Base-by-base conservation (phyloP, 2,113 vertebrate species). In the Puffinus mauretanicus region DNA sequence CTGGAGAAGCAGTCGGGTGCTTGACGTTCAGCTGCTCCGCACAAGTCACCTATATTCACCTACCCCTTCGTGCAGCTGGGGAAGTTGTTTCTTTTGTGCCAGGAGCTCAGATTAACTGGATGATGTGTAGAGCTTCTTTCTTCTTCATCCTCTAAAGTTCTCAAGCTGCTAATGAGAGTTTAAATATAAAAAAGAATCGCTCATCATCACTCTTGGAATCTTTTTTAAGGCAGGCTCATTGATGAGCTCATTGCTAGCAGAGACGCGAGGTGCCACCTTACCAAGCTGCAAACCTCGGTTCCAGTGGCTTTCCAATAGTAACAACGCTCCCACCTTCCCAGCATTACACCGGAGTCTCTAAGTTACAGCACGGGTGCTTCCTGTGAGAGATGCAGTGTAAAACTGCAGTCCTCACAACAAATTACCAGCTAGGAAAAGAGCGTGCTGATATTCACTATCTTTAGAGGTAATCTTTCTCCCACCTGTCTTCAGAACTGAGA, bases 191-290 rank as follows among this genome's bases (percentile, higher is more conserved):
- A 40, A 34, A 20, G 30, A 52, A 38, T 9, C 2, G 0, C 24
- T 91, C 26, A 16, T 21, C 4, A 0, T 24, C 5, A 47, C 30
- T 78, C 38, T 30, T 19, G 18, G 25, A 66, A 7, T 61, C 13
- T 51, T 66, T 72, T 65, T 62, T 20, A 42, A 34, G 40, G 42
- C 60, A 51, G n/a, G 11, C 27, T 67, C 26, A 4, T 42, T 22
- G 27, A 44, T 85, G 6, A 44, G 27, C 69, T 86, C 1, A 0
- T 34, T 22, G 4, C 51, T 44, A 10, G 32, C n/a, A 75, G 67
- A 49, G 69, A 27, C 1, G 1, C 0, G 0, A 78, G n/a, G n/a
- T 85, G 58, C 49, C 11, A 2, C 47, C 26, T 76, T 12, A 7
- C 46, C 17, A 6, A 69, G 61, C 29, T 66, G 51, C 18, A 27